phyloP scores from a whole-genome alignment of 2,888 invertebrate species.

The Eristalis pertinax region DNA sequence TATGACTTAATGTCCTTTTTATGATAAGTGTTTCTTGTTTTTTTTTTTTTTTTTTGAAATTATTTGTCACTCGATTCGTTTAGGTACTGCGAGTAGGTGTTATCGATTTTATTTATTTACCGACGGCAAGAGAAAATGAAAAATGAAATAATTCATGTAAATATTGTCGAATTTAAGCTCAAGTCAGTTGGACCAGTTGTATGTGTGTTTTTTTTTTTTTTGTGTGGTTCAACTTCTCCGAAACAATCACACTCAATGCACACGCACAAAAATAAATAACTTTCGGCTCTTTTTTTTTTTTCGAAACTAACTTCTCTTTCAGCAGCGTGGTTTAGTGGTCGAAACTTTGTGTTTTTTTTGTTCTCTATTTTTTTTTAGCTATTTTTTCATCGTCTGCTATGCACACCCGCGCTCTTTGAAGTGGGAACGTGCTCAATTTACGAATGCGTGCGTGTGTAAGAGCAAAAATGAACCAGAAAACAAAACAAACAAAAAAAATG shows the following conservation, averaged over 20 bases:
- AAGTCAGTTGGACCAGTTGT: background rate
- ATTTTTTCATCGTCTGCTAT: conserved; percentile 7
- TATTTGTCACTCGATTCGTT: conserved; percentile 20
- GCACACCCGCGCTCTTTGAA: background rate
- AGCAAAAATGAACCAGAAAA: background rate
- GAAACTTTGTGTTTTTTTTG: background rate
- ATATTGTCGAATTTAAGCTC: conserved; percentile 45
- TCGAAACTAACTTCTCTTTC: conserved; percentile 1
- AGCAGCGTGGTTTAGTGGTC: background rate
- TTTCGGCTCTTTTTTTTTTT: background rate
- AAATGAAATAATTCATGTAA: background rate
- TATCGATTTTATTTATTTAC: background rate
- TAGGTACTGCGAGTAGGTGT: conserved; percentile 19
- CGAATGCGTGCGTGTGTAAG: background rate
- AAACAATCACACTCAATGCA: conserved; percentile 20
- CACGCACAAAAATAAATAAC: background rate
- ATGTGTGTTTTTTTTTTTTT: conserved; percentile 5
- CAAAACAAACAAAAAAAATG: background rate
- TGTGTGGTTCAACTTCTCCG: background rate
- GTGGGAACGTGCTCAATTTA: background rate
- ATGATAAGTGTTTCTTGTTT: background rate
- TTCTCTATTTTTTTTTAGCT: background rate
- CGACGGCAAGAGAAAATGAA: background rate
- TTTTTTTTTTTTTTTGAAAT: background rate
- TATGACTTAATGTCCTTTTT: background rate